Percentiles rank a stretch among this genome's conserved stretches.
These are phyloP conservation scores for Drosophila equinoxialis DNA, from an alignment of 1,140 invertebrate genomes.

Conservation along the genomic window DNA sequence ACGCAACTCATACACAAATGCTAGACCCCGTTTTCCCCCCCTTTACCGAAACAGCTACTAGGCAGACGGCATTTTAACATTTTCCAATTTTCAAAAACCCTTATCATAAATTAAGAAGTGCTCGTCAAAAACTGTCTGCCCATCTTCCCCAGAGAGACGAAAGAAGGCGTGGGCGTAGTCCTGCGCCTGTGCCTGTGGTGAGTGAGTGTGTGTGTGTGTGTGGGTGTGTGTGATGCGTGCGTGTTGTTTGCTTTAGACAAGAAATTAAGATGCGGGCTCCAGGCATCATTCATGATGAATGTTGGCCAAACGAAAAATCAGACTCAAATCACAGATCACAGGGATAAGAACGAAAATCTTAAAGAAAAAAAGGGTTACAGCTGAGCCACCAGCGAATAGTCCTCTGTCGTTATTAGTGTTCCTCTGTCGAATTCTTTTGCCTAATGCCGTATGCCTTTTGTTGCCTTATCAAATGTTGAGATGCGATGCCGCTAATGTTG, in stretches of 20 bases:
- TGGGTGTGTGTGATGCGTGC: constrained; percentile 40
- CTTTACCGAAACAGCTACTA: neutral
- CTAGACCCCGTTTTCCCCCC: constrained; percentile 17
- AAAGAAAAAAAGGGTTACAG: constrained; percentile 38
- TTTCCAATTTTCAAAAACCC: constrained; percentile 82
- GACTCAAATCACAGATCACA: constrained; percentile 69
- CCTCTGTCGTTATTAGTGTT: neutral
- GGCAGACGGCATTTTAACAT: constrained; percentile 73
- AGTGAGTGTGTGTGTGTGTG: neutral
- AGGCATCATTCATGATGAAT: constrained; percentile 69
- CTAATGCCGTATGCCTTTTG: constrained; percentile 61
- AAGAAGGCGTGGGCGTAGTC: constrained; percentile 3
- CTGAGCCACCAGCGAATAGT: constrained; percentile 24
- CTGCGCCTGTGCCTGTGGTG: constrained; percentile 17
- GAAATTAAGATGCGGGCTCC: constrained; percentile 75
- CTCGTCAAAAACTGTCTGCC: constrained; percentile 80
- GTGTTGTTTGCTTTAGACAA: constrained; percentile 62
- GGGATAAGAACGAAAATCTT: constrained; percentile 26
- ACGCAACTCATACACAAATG: constrained; percentile 40
- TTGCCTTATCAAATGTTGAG: constrained; percentile 70
- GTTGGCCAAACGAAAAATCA: constrained; percentile 59
- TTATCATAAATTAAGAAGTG: constrained; percentile 83
- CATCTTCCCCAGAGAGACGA: constrained; percentile 44
- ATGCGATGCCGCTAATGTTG: constrained; percentile 67
- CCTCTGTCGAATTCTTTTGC: neutral